Percentiles rank a stretch among this genome's conserved stretches.
Conservation (phyloP, 2,888 invertebrate genomes). For the Leptopilina drosophilae region DNA sequence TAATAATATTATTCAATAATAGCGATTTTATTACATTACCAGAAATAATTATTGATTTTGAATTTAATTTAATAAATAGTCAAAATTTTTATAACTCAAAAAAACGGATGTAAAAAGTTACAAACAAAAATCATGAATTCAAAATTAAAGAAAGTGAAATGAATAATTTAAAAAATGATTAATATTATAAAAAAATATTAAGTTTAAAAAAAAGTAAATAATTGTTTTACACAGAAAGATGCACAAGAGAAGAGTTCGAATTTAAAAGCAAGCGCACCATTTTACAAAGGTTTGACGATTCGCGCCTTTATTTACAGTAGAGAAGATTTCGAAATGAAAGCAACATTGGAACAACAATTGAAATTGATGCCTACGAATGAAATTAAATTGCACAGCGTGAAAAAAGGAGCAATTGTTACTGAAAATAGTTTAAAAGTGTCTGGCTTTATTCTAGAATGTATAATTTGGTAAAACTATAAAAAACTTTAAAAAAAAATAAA, state of each 20-base stretch:
- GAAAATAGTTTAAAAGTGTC: constrained; percentile 57
- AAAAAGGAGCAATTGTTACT: constrained; percentile 38
- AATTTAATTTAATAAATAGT: too few relatives aligned
- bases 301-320: constrained; percentile 66
- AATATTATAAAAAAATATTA: too few relatives aligned
- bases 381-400: constrained; percentile 50
- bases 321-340: constrained; percentile 65
- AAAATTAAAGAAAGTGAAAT: too few relatives aligned
- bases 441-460: constrained; percentile 66
- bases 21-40: not conserved
- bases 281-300: constrained; percentile 67
- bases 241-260: not conserved
- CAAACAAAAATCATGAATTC: too few relatives aligned
- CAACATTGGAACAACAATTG: constrained; percentile 65
- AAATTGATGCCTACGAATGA: constrained; percentile 65
- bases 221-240: constrained; percentile 51
- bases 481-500: too few relatives aligned
- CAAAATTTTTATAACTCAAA: too few relatives aligned
- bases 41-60: too few relatives aligned
- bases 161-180: too few relatives aligned
- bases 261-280: constrained; percentile 64
- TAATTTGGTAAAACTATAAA: constrained; percentile 66
- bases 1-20: not conserved
- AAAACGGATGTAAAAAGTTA: too few relatives aligned
- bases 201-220: not conserved